A percentile compares a stretch with the other conserved stretches of the same genome.
These are phyloP conservation scores for Calidris pugnax DNA, from an alignment of 2,113 vertebrate genomes.

Conservation along the genomic window DNA sequence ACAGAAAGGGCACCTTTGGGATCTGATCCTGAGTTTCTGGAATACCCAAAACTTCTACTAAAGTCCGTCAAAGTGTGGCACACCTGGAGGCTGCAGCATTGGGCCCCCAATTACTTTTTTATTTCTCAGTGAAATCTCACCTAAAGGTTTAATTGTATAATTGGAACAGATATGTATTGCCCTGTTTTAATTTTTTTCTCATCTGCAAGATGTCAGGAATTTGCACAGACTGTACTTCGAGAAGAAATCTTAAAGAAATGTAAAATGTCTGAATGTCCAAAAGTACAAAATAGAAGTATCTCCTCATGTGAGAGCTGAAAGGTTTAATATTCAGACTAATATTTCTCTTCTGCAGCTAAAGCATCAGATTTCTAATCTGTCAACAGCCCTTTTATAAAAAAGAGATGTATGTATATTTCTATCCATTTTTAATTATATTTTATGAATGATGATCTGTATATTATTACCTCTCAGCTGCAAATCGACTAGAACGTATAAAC, in stretches of 20 bases:
- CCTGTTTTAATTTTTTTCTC: not conserved
- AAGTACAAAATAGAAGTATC: conserved; percentile 22
- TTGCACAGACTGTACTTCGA: not conserved
- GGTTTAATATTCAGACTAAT: conserved; percentile 25
- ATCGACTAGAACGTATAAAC: not conserved
- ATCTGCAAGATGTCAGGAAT: not conserved
- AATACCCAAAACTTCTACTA: not conserved
- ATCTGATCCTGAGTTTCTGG: not conserved
- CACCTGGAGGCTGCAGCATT: not conserved
- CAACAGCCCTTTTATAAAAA: conserved; percentile 11
- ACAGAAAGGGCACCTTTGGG: not conserved
- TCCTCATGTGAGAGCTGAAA: conserved; percentile 20
- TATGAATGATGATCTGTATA: conserved; percentile 27
- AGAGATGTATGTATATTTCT: conserved; percentile 26
- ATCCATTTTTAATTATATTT: conserved; percentile 6
- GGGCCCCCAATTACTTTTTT: not conserved
- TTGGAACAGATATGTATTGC: not conserved
- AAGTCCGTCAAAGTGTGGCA: not conserved
- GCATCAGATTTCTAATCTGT: conserved; percentile 18
- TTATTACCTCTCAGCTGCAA: conserved; percentile 19
- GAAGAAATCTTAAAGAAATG: not conserved
- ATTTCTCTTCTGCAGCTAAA: conserved; percentile 28
- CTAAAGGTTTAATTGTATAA: not conserved
- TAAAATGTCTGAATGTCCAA: not conserved
- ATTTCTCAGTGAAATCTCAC: not conserved